Evolutionary conservation across 2,888 invertebrate species (phyloP), one percentile per base, ranked within the genome.

Genomic region (Agriopis marginaria): DNA sequence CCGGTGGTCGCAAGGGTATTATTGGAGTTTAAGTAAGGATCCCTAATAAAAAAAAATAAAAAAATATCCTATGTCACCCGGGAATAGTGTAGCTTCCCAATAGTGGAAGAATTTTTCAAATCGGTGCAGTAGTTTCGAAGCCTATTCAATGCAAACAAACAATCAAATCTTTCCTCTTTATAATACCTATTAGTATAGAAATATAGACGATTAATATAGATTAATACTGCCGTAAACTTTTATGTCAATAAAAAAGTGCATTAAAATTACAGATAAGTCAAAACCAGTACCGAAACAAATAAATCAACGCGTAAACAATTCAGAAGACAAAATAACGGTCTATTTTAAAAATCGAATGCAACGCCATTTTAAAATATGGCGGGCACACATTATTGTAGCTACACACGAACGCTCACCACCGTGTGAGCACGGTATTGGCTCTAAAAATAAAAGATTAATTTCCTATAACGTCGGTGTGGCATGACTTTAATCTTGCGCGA

Each of bases 371-470:
- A 86, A 89, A 89, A 87, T 88, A 90, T 88, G 82, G 85, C 83
- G 70, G 80, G 82, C 78, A 81, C 81, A 85, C 85, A 85, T 85
- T 87, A 91, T 89, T 83, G 89, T 86, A 76, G 74, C 77, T 78
- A 74, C 82, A 84, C 90, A 89, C 89, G 90, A 88, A 89, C 80
- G 79, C 75, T 78, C 63, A 80, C 81, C 79, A 78, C 60, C 62
- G 62, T 62, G 62, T 62, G 51, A 62, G 80, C 74, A 77, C 77
- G 74, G 78, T 84, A 82, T 86, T 80, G 83, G 80, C 70, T 82
- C 89, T 91, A 90, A 88, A 92, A 91, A 91, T 92, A 91, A 90
- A 90, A 89, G 87, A 88, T 90, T 91, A 90, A 92, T 91, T 91
- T 89, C 86, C 90, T 86, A 83, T 88, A 83, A 85, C 83, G 86